phyloP scores from a whole-genome alignment of 2,113 vertebrate genomes.

The Psephotus haematonotus region DNA sequence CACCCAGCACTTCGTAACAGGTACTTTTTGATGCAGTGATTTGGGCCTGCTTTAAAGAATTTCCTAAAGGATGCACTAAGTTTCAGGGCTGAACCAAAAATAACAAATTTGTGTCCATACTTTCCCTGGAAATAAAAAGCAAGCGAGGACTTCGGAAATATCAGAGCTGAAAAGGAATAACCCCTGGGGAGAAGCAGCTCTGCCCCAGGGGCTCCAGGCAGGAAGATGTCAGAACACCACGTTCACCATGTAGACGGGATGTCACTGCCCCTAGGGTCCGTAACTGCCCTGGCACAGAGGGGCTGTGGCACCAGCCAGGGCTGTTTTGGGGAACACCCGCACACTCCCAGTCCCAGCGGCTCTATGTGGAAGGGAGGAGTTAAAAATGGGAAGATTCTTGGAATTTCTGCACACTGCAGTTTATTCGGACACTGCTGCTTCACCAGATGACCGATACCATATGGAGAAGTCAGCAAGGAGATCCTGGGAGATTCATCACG shows the following conservation, averaged over 20 bases:
- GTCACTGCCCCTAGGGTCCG: fast-evolving
- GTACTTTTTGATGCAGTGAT: neutral
- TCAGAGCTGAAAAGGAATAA: neutral
- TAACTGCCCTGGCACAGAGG: neutral
- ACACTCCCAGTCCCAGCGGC: neutral
- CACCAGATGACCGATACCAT: neutral
- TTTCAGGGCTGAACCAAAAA: neutral
- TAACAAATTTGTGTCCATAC: neutral
- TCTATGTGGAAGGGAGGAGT: neutral
- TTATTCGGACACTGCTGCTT: neutral
- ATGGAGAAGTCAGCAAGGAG: neutral
- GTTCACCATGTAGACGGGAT: fast-evolving
- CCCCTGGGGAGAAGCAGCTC: fast-evolving
- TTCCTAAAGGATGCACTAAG: neutral
- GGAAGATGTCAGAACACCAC: fast-evolving
- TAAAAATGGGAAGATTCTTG: neutral
- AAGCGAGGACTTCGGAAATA: neutral
- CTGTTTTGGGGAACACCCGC: neutral
- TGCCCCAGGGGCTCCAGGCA: neutral
- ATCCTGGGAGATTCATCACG: neutral
- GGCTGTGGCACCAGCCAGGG: neutral
- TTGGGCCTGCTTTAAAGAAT: neutral
- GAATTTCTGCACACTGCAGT: neutral
- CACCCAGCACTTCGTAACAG: neutral
- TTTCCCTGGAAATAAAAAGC: neutral